A percentile compares a stretch with the other conserved stretches of the same genome.
Evolutionary conservation across 2,888 invertebrate genomes (phyloP).

Genomic region (Drosophila flavopinicola): DNA sequence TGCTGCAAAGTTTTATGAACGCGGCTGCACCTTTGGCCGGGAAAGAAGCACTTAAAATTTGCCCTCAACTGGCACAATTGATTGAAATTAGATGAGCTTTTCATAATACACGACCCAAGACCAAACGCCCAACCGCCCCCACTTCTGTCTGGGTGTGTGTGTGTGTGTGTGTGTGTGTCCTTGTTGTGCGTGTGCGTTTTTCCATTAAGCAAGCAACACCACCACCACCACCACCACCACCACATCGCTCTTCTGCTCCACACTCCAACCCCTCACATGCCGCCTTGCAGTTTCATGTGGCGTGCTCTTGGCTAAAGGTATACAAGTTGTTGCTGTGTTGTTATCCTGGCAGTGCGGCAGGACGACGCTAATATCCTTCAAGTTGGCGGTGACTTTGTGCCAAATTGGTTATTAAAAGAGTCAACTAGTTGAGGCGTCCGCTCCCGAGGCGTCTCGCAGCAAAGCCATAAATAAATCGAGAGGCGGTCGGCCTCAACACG

Average conservation of each 20-base stretch:
- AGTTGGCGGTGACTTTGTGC: constrained; percentile 56
- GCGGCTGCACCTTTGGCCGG: constrained; percentile 8
- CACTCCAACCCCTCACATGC: neutral
- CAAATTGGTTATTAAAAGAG: constrained; percentile 76
- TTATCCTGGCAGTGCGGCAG: constrained; percentile 7
- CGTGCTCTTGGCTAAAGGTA: constrained; percentile 3
- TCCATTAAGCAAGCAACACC: constrained; percentile 39
- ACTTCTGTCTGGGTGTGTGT: constrained; percentile 1
- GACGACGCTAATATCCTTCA: constrained; percentile 64
- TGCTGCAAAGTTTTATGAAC: constrained; percentile 2
- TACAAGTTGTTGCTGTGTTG: constrained; percentile 17
- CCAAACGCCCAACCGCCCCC: neutral
- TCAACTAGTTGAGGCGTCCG: constrained; percentile 54
- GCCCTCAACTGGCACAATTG: constrained; percentile 68
- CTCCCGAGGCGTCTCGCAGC: constrained; percentile 10
- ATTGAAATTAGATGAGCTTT: constrained; percentile 82
- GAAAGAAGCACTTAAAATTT: constrained; percentile 60
- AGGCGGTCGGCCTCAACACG: constrained; percentile 4
- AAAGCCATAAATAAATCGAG: constrained; percentile 52
- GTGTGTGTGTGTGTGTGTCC: constrained; percentile 16
- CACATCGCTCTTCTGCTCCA: too few relatives aligned
- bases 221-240: neutral
- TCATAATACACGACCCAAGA: constrained; percentile 74
- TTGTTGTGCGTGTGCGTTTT: constrained; percentile 40
- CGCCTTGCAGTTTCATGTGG: constrained; percentile 10